phyloP scores from a whole-genome alignment of 2,113 vertebrate genomes.

The Lutjanus erythropterus region DNA sequence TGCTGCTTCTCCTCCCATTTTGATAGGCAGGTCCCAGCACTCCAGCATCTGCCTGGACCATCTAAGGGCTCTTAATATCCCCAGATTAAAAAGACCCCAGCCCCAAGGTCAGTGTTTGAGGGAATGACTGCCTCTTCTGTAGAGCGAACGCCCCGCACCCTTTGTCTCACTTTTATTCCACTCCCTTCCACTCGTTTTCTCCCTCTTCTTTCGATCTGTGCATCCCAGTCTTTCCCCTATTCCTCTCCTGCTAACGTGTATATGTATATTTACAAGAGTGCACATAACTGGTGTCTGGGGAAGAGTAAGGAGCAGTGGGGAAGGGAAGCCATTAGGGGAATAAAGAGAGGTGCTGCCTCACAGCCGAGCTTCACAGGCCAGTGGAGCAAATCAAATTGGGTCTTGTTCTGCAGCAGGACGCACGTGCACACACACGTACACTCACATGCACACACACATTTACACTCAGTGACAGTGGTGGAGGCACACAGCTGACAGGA shows the following conservation, averaged over 20 bases:
- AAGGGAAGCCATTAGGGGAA: conserved; percentile 91
- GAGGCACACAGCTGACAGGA: conserved; percentile 67
- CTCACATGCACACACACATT: conserved; percentile 65
- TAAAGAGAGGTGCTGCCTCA: conserved; percentile 94
- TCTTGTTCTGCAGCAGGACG: conserved; percentile 91
- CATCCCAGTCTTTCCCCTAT: conserved; percentile 29
- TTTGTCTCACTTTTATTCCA: conserved; percentile 60
- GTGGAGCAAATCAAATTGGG: conserved; percentile 98
- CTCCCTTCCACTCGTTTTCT: conserved; percentile 39
- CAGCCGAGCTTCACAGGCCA: conserved; percentile 93
- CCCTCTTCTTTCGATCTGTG: conserved; percentile 63
- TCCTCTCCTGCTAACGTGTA: conserved; percentile 52
- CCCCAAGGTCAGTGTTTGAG: conserved; percentile 91
- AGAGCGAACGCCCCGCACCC: conserved; percentile 77
- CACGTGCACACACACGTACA: conserved; percentile 43
- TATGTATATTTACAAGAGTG: conserved; percentile 98
- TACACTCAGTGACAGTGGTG: conserved; percentile 59
- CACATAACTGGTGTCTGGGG: conserved; percentile 94
- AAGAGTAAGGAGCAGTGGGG: conserved; percentile 84
- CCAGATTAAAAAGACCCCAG: conserved; percentile 85
- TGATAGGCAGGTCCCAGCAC: conserved; percentile 87
- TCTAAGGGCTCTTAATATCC: conserved; percentile 88
- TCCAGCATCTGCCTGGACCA: conserved; percentile 83
- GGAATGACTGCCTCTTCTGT: conserved; percentile 75
- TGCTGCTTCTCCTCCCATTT: conserved; percentile 64